Percentiles rank a stretch among this genome's conserved stretches.
Conservation (phyloP, 1,140 invertebrate species). For the Copidosoma floridanum region DNA sequence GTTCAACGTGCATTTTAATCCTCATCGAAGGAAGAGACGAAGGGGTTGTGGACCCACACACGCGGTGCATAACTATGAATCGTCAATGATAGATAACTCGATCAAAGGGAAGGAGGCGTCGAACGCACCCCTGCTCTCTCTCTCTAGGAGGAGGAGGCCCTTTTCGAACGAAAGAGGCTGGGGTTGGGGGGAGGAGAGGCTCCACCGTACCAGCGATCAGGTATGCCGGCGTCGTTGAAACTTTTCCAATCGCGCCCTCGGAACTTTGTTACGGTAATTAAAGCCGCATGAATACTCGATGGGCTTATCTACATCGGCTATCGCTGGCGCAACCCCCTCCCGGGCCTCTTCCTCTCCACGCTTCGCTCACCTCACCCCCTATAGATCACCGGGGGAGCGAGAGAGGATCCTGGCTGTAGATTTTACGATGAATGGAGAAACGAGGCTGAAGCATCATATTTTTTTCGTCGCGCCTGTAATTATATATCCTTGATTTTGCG, state of each 20-base stretch:
- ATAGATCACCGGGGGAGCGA: too few species aligned
- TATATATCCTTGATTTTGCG: too few species aligned
- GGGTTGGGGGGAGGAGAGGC: too few species aligned
- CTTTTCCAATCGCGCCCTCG: constrained; percentile 35
- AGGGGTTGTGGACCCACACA: background rate
- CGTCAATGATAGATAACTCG: constrained; percentile 43
- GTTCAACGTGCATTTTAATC: constrained; percentile 38
- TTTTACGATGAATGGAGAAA: too few species aligned
- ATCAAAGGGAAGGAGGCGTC: constrained; percentile 29
- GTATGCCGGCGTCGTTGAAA: constrained; percentile 52
- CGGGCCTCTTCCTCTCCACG: background rate
- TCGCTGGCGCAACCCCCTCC: background rate
- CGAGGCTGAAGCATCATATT: too few species aligned
- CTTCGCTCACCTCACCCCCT: too few species aligned
- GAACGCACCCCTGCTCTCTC: background rate
- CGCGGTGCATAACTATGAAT: constrained; percentile 36
- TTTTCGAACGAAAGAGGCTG: too few species aligned
- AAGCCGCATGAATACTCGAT: constrained; percentile 55
- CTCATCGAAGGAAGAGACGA: constrained; percentile 4
- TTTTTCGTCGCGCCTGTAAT: too few species aligned
- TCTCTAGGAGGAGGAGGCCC: too few species aligned
- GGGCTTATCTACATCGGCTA: constrained; percentile 45
- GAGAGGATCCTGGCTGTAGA: too few species aligned
- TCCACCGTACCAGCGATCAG: constrained; percentile 36
- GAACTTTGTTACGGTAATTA: constrained; percentile 57